These are phyloP conservation scores for Coptotermes formosanus DNA, from an alignment of 1,140 invertebrate species.

Conservation along the genomic window DNA sequence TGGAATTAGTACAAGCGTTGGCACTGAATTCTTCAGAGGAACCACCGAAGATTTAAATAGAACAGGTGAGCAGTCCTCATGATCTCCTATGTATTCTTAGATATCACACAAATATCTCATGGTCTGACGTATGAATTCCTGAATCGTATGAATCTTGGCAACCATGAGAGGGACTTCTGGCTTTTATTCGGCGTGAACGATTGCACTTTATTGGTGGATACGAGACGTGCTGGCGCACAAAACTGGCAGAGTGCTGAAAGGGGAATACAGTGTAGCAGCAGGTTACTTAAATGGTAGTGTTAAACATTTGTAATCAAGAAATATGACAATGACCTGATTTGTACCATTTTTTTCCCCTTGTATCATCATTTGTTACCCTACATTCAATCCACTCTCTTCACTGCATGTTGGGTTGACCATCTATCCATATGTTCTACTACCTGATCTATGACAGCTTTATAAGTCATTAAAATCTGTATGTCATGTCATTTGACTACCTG, in stretches of 20 bases:
- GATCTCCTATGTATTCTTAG: not conserved
- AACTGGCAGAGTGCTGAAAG: slow-evolving; percentile 27
- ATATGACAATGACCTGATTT: too few species aligned
- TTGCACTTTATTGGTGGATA: slow-evolving; percentile 32
- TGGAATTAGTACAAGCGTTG: not conserved
- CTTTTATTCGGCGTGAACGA: slow-evolving; percentile 28
- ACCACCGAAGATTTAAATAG: not conserved
- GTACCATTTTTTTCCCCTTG: too few species aligned
- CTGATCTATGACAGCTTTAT: too few species aligned
- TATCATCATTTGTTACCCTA: too few species aligned
- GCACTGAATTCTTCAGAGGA: not conserved
- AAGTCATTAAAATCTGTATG: too few species aligned
- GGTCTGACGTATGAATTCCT: slow-evolving; percentile 33
- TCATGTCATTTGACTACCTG: too few species aligned
- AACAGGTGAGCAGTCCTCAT: not conserved
- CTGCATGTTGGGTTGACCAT: too few species aligned
- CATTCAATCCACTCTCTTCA: too few species aligned
- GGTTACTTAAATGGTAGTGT: not conserved
- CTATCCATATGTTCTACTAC: too few species aligned
- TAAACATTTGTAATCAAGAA: too few species aligned
- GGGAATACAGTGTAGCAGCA: not conserved
- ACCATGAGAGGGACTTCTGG: slow-evolving; percentile 14
- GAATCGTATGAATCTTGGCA: slow-evolving; percentile 33
- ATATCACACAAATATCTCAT: slow-evolving; percentile 35
- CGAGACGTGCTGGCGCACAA: slow-evolving; percentile 28